Conservation (phyloP, 2,888 invertebrate species). For the Pollenia labialis region DNA sequence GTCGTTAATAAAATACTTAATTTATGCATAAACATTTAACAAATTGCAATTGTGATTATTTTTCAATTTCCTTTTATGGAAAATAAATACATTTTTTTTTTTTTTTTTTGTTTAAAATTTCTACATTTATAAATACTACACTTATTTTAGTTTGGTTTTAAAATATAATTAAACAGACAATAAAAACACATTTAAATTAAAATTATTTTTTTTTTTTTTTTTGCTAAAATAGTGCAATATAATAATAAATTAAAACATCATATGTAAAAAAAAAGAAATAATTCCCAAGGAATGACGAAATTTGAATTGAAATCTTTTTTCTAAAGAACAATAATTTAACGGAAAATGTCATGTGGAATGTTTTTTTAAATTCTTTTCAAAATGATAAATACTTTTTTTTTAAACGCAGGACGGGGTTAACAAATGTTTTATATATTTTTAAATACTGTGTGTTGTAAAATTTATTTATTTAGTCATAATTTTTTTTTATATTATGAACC, state of each 20-base stretch:
- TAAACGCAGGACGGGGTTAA: slow-evolving; percentile 27
- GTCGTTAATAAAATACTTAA: slow-evolving; percentile 30
- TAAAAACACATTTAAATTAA: not conserved
- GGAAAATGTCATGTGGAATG: slow-evolving; percentile 43
- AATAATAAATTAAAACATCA: too few species aligned
- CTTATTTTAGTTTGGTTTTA: not conserved
- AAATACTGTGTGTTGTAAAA: slow-evolving; percentile 12
- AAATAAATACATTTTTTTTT: slow-evolving; percentile 1
- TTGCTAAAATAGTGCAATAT: not conserved
- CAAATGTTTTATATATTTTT: not conserved
- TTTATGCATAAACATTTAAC: slow-evolving; percentile 45
- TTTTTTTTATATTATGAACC: not conserved
- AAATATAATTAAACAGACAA: not conserved
- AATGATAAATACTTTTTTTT: slow-evolving; percentile 24
- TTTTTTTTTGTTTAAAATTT: not conserved
- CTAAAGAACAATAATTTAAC: not conserved
- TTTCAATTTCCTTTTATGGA: slow-evolving; percentile 3
- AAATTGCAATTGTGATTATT: slow-evolving; percentile 40
- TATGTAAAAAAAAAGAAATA: not conserved
- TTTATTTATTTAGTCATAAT: slow-evolving; percentile 37
- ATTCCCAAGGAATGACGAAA: slow-evolving; percentile 36
- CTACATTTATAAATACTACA: slow-evolving; percentile 28
- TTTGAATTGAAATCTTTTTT: not conserved
- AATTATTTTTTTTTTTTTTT: not conserved
- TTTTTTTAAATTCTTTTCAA: not conserved